These are phyloP conservation scores for Chaetops frenatus DNA, from an alignment of 2,113 vertebrate genomes.

Conservation along the genomic window DNA sequence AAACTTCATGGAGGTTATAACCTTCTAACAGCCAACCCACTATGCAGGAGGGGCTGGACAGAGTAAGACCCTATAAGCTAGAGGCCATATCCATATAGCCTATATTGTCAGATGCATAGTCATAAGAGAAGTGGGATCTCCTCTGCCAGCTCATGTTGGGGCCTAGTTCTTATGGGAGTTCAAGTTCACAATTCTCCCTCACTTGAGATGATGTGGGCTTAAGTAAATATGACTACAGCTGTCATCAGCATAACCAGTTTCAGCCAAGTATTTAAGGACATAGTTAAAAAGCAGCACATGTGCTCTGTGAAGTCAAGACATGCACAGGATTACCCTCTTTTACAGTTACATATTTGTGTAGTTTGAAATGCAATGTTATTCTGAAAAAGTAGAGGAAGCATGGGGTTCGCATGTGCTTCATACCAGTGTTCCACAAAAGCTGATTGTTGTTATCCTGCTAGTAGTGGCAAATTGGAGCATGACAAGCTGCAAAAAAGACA, in stretches of 20 bases:
- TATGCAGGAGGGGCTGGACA: not conserved
- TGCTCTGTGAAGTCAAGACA: not conserved
- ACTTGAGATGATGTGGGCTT: fast-evolving
- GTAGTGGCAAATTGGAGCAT: not conserved
- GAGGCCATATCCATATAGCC: not conserved
- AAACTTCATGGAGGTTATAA: not conserved
- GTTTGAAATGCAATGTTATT: not conserved
- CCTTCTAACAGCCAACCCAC: not conserved
- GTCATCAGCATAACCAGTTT: not conserved
- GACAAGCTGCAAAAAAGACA: not conserved
- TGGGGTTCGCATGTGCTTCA: not conserved
- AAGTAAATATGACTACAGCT: not conserved
- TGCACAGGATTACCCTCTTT: not conserved
- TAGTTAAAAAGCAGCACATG: not conserved
- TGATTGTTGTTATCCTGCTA: not conserved
- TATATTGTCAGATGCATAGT: not conserved
- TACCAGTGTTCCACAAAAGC: not conserved
- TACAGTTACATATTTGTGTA: not conserved
- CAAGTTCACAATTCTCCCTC: not conserved
- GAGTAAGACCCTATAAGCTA: not conserved
- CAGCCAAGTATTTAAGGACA: not conserved
- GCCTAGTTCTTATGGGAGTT: not conserved
- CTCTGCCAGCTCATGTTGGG: not conserved
- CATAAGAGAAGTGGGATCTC: not conserved
- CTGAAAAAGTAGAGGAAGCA: not conserved